phyloP scores from a whole-genome alignment of 2,888 invertebrate species.

The Rotaria magnacalcarata region DNA sequence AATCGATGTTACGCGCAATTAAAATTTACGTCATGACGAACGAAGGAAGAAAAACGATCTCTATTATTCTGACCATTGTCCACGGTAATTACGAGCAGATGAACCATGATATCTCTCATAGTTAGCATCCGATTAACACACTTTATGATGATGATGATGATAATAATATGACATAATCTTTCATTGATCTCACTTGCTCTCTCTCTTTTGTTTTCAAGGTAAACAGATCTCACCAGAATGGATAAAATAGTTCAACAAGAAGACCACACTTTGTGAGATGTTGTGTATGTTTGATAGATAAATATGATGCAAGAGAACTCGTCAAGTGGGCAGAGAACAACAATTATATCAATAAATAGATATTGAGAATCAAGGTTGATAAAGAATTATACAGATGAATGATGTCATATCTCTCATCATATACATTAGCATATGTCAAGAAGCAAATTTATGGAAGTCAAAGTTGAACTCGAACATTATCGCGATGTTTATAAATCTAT shows the following conservation, averaged over 20 bases:
- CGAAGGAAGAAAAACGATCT: neutral
- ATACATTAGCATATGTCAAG: no score
- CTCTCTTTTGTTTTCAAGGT: neutral
- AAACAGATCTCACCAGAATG: neutral
- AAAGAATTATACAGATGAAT: neutral
- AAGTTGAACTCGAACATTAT: neutral
- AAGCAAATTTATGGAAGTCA: neutral
- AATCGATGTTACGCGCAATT: neutral
- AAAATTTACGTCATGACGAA: neutral
- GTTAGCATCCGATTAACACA: neutral
- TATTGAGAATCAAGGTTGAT: neutral
- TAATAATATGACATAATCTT: constrained; percentile 1
- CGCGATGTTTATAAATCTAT: neutral
- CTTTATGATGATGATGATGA: neutral
- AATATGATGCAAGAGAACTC: constrained; percentile 6
- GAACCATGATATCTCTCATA: neutral
- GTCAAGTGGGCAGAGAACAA: neutral
- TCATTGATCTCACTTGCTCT: neutral
- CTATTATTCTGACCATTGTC: neutral
- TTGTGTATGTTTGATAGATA: neutral
- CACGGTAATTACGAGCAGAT: constrained; percentile 21
- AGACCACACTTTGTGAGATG: neutral
- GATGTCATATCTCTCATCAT: neutral
- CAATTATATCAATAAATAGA: neutral
- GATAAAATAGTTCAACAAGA: neutral